Percentiles rank a stretch among this genome's conserved stretches.
Evolutionary conservation across 2,113 vertebrate genomes (phyloP).

Genomic region (Enhydra lutris): DNA sequence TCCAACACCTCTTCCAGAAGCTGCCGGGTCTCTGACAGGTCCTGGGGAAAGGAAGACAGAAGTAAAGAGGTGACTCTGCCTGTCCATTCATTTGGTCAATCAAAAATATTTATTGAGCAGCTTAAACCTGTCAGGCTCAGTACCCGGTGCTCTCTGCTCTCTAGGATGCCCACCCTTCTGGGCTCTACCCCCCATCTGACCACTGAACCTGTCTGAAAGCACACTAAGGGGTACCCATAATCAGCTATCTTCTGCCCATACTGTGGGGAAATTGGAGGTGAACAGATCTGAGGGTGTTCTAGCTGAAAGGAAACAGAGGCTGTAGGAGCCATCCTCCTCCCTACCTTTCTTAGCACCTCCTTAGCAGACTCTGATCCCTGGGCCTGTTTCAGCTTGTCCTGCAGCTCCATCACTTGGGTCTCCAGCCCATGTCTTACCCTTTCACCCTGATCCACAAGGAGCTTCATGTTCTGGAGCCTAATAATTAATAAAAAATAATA

Average conservation of each 20-base stretch:
- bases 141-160: neutral
- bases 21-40: conserved; percentile 86
- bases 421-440: conserved; percentile 77
- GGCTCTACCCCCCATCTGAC: neutral
- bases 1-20: conserved; percentile 86
- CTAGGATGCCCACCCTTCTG: neutral
- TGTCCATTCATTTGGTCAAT: neutral
- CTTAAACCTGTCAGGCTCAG: neutral
- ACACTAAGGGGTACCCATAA: neutral
- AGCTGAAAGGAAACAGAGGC: neutral
- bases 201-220: neutral
- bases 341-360: conserved; percentile 77
- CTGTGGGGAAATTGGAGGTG: neutral
- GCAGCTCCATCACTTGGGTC: conserved; percentile 86
- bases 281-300: neutral
- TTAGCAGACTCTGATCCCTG: neutral
- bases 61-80: neutral
- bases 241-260: neutral
- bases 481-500: neutral
- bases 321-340: neutral
- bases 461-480: conserved; percentile 72
- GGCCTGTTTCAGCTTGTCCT: conserved; percentile 86
- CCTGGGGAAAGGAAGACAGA: conserved; percentile 78
- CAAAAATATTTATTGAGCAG: neutral
- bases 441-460: conserved; percentile 66